Percentiles rank a stretch among this genome's conserved stretches.
phyloP scores from a whole-genome alignment of 2,888 invertebrate species.

The Podabrus alpinus region DNA sequence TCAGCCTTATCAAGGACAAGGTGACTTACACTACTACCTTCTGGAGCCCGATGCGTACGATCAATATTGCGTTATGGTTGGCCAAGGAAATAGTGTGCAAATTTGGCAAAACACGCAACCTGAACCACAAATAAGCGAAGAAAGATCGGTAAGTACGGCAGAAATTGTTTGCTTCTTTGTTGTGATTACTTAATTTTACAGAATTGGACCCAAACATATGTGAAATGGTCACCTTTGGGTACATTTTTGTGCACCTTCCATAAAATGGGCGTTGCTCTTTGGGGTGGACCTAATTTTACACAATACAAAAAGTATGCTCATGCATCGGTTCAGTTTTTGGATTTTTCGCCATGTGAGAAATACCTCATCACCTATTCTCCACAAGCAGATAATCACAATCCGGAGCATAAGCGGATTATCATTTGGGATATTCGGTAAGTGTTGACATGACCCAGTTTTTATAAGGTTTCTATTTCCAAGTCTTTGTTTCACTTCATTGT shows the following conservation, averaged over 20 bases:
- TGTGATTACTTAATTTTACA: slow-evolving; percentile 48
- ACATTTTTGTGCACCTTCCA: slow-evolving; percentile 97
- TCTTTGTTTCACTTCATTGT: background rate
- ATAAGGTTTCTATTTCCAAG: too few species aligned
- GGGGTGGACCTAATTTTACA: slow-evolving; percentile 94
- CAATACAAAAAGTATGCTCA: slow-evolving; percentile 93
- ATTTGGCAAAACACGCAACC: slow-evolving; percentile 90
- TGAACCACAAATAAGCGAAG: slow-evolving; percentile 81
- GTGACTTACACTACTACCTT: slow-evolving; percentile 90
- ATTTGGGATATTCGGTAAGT: slow-evolving; percentile 92
- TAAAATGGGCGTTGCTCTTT: slow-evolving; percentile 91
- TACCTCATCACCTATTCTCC: slow-evolving; percentile 95
- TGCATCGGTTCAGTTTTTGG: slow-evolving; percentile 89
- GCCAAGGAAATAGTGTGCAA: slow-evolving; percentile 72
- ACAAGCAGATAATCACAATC: slow-evolving; percentile 64
- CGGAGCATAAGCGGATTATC: slow-evolving; percentile 81
- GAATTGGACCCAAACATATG: slow-evolving; percentile 96
- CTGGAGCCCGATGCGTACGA: slow-evolving; percentile 95
- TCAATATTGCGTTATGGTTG: slow-evolving; percentile 89
- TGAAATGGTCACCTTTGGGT: slow-evolving; percentile 97
- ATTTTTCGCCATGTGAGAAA: slow-evolving; percentile 97
- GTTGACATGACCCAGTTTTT: background rate
- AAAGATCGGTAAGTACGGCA: slow-evolving; percentile 68
- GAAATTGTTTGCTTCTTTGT: background rate
- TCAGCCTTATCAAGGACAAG: slow-evolving; percentile 88